Conservation (phyloP, 2,797 vertebrate species). For the Otus scops region DNA sequence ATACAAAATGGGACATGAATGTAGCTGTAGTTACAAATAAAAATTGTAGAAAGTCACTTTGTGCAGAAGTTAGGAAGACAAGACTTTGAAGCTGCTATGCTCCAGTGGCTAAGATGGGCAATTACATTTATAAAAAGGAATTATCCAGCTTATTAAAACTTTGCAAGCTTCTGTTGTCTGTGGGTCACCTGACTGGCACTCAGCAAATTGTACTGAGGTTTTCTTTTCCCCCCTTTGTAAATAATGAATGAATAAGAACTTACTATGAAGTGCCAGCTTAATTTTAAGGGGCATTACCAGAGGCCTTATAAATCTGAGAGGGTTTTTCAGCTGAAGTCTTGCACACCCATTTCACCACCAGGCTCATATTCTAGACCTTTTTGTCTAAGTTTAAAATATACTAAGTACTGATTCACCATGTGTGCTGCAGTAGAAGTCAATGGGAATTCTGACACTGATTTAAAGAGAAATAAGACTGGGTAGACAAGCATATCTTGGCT, state of each 20-base stretch:
- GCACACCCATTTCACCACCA: not conserved
- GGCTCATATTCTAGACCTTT: not conserved
- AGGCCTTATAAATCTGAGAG: not conserved
- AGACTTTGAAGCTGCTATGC: conserved; percentile 10
- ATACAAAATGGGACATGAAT: not conserved
- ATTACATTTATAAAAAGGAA: not conserved
- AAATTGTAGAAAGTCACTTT: not conserved
- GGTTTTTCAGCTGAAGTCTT: not conserved
- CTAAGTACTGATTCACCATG: not conserved
- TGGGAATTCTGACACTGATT: not conserved
- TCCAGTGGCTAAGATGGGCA: not conserved
- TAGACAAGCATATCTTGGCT: not conserved
- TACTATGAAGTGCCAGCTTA: not conserved
- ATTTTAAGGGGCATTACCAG: conserved; percentile 1
- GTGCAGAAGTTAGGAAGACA: not conserved
- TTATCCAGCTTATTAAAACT: conserved; percentile 38
- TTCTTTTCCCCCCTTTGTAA: conserved; percentile 21
- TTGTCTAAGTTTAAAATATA: not conserved
- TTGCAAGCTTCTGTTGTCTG: conserved; percentile 27
- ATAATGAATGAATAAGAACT: conserved; percentile 31
- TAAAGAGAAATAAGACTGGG: not conserved
- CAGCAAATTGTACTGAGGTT: conserved; percentile 17
- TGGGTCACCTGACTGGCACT: conserved; percentile 6
- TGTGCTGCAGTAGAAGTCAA: not conserved
- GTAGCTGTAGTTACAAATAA: not conserved